Base-by-base conservation (phyloP, 2,797 vertebrate species). In the Telmatherina bonti region DNA sequence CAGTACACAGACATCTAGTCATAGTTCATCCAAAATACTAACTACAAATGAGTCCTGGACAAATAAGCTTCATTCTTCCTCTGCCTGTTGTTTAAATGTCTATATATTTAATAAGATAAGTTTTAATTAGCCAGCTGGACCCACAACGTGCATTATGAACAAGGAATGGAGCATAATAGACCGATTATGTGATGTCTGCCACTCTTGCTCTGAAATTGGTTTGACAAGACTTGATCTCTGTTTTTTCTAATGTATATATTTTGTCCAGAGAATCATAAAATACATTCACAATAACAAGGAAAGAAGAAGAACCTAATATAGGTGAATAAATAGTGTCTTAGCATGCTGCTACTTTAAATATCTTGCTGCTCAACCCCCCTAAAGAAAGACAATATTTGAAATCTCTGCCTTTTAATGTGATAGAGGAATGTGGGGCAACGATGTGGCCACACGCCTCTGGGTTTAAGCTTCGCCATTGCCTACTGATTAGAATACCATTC, bases 401-500 rank as follows among this genome's bases (percentile, higher is more conserved):
- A 79, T 69, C 75, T 66, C 58, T 38, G 49, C 38, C 35, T 62
- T 81, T 72, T 68, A 79, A 78, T 65, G 67, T 22, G 74, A 83
- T 65, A 33, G 68, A 38, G 65, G 74, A 82, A 90, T 90, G 71
- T 90, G 89, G 89, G 80, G 73, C 87, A 85, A 26, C 45, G 62
- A n/a, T 47, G 82, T 88, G 80, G 77, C 78, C 74, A 31, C 67
- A 79, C 30, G 84, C 92, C 88, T 85, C 87, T 55, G 91, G 91
- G 86, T 85, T 76, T 72, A 65, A 79, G 79, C 76, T 75, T 83
- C 81, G 73, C 80, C 72, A 76, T 87, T 89, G 87, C 84, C 85
- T 88, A 67, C 75, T 75, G 59, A 92, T 91, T 91, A 88, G 61
- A 92, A 89, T 90, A 87, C 86, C 77, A 69, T 83, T 88, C 84